Evolutionary conservation across 2,888 invertebrate genomes (phyloP), one percentile per base, ranked within the genome.

Genomic region (Melanargia galathea): DNA sequence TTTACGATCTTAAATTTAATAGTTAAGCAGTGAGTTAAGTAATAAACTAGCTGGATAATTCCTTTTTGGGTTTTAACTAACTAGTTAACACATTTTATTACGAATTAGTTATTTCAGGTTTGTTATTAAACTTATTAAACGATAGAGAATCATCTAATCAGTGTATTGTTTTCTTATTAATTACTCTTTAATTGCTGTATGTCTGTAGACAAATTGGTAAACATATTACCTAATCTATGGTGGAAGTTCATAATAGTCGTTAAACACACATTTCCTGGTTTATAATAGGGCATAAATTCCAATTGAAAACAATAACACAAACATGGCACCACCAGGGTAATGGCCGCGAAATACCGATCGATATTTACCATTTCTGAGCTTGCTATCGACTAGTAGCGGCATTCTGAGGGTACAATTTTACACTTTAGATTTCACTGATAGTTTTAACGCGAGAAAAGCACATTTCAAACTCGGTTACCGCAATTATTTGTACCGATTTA

Each of bases 301-400:
- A 33, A 55, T 52, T 38, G 43, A 46, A 48, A 58, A 35, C 48
- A 66, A 59, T 65, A 60, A 68, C 40, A 64, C 43, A 63, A 68
- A 65, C 61, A 66, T 63, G 62, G 65, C 60, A 64, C 64, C 56
- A 68, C 67, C 43, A 69, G 71, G 70, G 72, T 77, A 83, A 88
- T 89, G 88, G 88, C 87, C 76, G 84, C 82, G 75, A 73, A 74
- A 71, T 70, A 75, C 75, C 77, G 86, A 87, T 90, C 90, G 80
- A 90, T 91, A 90, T 77, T 90, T 88, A 91, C 91, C 91, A 84
- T 83, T 86, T 80, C 77, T 81, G 71, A 73, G 82, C 74, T 75
- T 84, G 68, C 80, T 74, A 73, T 89, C 84, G 67, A 90, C 78
- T 77, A 90, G 77, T 63, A 88, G 69, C 68, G 91, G 87, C 91